Evolutionary conservation across 2,113 vertebrate genomes (phyloP), one percentile per base, ranked within the genome.

Genomic region (Acrocephalus kingi): DNA sequence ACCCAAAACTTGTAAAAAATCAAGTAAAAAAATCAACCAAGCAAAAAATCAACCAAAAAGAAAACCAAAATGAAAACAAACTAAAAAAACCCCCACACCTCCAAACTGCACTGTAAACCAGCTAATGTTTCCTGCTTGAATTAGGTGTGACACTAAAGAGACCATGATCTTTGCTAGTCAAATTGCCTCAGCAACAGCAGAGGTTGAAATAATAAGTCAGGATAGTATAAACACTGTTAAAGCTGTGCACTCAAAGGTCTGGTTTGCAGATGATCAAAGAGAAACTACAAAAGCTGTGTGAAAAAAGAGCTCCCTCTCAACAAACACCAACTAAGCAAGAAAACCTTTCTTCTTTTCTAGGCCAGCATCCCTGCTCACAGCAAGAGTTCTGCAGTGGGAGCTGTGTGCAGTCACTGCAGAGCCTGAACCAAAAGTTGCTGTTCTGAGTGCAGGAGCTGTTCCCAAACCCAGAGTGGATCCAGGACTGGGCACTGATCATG

Each of bases 271-370:
- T 35, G 84, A 93, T 76, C 52, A 91, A 91, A 94, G 54, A 43
- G 54, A 91, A 94, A 79, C 72, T 80, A 86, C 67, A 80, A 93
- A 94, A 83, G 67, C 67, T 21, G 9, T 12, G 45, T 45, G 48
- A 71, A 67, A 79, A 85, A 92, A 94, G 41, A 88, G 27, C 25
- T 84, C 13, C 39, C 33, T 89, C 77, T 92, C 77, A 64, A 91
- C 39, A 91, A 86, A 85, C 11, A 85, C 51, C 46, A 94, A 52
- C 59, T 48, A 93, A 89, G 73, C 51, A 89, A 61, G 63, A 62
- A 91, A 84, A 66, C 19, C 41, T 63, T 83, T 86, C 56, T 79
- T 92, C 35, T 83, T 91, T 77, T 81, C 88, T 95, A 52, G 81
- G 78, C 3, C 51, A 93, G 81, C 58, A 58, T 19, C 87, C 21